Conservation (phyloP, 2,888 invertebrate species). For the Meiosimyza platycephala region DNA sequence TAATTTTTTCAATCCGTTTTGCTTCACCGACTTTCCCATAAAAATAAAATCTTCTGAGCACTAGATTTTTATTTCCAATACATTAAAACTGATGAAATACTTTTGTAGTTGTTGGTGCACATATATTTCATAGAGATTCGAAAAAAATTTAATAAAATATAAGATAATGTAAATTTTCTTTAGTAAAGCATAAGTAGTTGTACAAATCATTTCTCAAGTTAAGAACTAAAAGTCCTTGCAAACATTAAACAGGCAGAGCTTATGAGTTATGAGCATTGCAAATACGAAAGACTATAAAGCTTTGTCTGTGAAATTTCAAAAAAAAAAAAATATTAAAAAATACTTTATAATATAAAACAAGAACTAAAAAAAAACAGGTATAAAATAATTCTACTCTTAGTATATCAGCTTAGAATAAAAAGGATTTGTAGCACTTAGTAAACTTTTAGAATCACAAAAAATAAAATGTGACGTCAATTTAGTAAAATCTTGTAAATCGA, state of each 20-base stretch:
- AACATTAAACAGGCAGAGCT: conserved; percentile 20
- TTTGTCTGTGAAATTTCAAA: conserved; percentile 10
- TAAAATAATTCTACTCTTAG: neutral
- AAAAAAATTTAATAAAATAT: neutral
- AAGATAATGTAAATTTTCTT: neutral
- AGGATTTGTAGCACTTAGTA: neutral
- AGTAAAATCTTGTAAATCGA: conserved; percentile 11
- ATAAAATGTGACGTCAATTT: neutral
- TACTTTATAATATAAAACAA: neutral
- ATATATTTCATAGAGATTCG: neutral
- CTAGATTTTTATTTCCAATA: too few species aligned
- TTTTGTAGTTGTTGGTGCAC: neutral
- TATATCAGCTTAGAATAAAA: neutral
- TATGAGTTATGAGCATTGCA: neutral
- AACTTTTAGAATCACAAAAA: too few species aligned
- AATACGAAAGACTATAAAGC: neutral
- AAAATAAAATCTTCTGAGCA: too few species aligned
- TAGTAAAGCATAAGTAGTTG: conserved; percentile 17
- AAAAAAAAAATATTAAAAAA: neutral
- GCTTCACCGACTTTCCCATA: too few species aligned
- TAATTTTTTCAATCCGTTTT: too few species aligned
- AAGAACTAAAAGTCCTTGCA: conserved; percentile 35
- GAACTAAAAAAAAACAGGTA: neutral
- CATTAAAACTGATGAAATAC: too few species aligned
- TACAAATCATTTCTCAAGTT: neutral